Evolutionary conservation across 2,797 vertebrate genomes (phyloP).

Genomic region (Anolis apletophallus): DNA sequence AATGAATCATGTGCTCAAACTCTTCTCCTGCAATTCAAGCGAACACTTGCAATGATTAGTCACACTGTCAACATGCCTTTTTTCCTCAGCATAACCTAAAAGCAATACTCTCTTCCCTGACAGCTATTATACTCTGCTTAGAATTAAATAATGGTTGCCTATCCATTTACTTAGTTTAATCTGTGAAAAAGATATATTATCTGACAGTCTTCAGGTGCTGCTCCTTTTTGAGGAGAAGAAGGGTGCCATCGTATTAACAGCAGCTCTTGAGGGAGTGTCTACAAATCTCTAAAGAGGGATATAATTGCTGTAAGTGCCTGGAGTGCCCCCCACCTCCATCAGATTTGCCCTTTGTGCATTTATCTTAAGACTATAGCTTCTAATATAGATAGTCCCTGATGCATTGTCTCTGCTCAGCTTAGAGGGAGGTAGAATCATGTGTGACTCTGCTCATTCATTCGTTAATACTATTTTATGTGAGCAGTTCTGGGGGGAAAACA

Average conservation of each 20-base stretch:
- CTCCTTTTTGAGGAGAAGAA: conserved; percentile 34
- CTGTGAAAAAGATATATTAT: not conserved
- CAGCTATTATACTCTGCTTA: conserved; percentile 51
- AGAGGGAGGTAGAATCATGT: not conserved
- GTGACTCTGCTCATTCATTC: conserved; percentile 34
- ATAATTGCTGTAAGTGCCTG: conserved; percentile 49
- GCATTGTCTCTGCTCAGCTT: not conserved
- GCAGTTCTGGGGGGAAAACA: conserved; percentile 46
- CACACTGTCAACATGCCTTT: conserved; percentile 65
- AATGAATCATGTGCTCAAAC: conserved; percentile 65
- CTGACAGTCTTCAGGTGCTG: conserved; percentile 34
- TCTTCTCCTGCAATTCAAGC: conserved; percentile 51
- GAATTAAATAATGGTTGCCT: conserved; percentile 55
- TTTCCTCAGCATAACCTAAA: conserved; percentile 60
- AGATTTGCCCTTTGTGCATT: not conserved
- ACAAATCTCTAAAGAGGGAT: conserved; percentile 39
- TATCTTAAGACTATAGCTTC: conserved; percentile 24
- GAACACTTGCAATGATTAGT: conserved; percentile 62
- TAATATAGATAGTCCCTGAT: conserved; percentile 30
- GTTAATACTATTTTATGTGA: conserved; percentile 32
- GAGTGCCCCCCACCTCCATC: not conserved
- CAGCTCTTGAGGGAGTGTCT: conserved; percentile 26
- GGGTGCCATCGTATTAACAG: conserved; percentile 42
- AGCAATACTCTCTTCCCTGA: conserved; percentile 40
- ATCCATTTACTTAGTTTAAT: conserved; percentile 55